Base-by-base conservation (phyloP, 2,888 invertebrate genomes). In the Troides aeacus region DNA sequence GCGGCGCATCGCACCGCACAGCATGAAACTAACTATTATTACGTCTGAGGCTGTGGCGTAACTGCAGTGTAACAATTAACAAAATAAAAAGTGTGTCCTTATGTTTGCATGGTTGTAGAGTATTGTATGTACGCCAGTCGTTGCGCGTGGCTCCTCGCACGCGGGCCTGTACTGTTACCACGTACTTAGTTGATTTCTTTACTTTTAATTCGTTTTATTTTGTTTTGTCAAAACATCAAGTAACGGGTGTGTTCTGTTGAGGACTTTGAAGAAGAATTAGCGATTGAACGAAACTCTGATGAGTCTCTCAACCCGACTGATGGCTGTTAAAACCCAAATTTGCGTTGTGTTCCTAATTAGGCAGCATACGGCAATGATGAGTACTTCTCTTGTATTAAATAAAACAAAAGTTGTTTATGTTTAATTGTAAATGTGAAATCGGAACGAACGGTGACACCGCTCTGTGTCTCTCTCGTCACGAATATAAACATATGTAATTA, bases 21-120 rank as follows among this genome's bases (percentile, higher is more conserved):
- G 21, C n/a, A 56, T 56, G 56, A 15, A 21, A 56, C n/a, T 21
- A 56, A n/a, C n/a, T 8, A 21, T 6, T n/a, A n/a, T 21, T 8
- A 21, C 56, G 8, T 56, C n/a, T n/a, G 21, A 56, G 6, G n/a
- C 21, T 23, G 46, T n/a, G 10, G 36, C 39, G 36, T 18, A n/a
- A 61, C 24, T 24, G 24, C 24, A 50, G 15, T 58, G 64, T 57
- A 58, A 46, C 15, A 7, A 50, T 30, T 62, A 64, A 10, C 12
- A 53, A 61, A 21, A 53, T 23, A 36, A 42, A 21, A 42, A 62
- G 67, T 62, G 57, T 67, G 67, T 23, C 24, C 23, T 18, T 12
- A 18, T 24, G n/a, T n/a, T n/a, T 56, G 67, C 67, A 67, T 67
- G 67, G 42, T 50, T 66, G 66, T 66, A 60, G 60, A 46, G n/a